Evolutionary conservation across 2,888 invertebrate species (phyloP).

Genomic region (Spicauda simplicius): DNA sequence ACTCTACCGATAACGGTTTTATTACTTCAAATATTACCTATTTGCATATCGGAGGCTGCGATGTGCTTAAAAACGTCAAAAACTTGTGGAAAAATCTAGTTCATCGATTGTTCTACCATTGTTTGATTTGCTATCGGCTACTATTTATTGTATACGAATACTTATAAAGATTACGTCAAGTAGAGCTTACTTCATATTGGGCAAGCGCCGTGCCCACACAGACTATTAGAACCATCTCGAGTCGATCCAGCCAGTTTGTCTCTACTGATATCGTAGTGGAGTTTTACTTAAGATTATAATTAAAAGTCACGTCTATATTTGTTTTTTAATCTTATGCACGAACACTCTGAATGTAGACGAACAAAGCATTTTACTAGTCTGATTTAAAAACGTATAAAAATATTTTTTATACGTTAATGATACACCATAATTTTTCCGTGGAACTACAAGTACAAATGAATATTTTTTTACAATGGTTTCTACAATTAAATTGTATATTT

Average conservation of each 20-base stretch:
- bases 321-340: not conserved
- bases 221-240: conserved; percentile 42
- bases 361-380: too few relatives aligned
- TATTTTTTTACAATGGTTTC: too few relatives aligned
- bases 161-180: conserved; percentile 27
- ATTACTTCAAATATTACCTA: conserved; percentile 81
- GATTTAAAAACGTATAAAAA: too few relatives aligned
- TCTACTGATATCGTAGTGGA: conserved; percentile 14
- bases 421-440: too few relatives aligned
- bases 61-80: conserved; percentile 55
- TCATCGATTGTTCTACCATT: conserved; percentile 26
- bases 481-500: too few relatives aligned
- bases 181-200: conserved; percentile 42
- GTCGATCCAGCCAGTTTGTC: conserved; percentile 37
- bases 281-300: conserved; percentile 4
- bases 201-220: conserved; percentile 33
- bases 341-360: too few relatives aligned
- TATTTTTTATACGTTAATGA: too few relatives aligned
- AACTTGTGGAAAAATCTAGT: conserved; percentile 50
- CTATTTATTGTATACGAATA: conserved; percentile 32
- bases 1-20: conserved; percentile 76
- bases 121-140: conserved; percentile 30
- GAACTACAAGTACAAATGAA: too few relatives aligned
- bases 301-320: not conserved
- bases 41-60: conserved; percentile 65